phyloP scores from a whole-genome alignment of 2,888 invertebrate genomes.

The Cistogaster globosa region DNA sequence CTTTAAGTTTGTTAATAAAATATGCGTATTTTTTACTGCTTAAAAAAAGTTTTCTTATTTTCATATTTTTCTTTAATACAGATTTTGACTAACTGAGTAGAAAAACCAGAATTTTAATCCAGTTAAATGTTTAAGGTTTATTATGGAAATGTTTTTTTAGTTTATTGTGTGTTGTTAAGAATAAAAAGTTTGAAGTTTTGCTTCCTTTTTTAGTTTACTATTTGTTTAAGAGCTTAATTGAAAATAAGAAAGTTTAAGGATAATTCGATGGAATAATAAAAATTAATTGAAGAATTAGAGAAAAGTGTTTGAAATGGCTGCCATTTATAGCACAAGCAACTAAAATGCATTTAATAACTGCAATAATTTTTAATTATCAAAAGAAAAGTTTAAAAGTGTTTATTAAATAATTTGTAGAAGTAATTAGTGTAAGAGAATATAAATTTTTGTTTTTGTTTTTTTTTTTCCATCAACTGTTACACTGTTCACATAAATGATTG shows the following conservation, averaged over 20 bases:
- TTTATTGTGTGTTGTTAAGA: not conserved
- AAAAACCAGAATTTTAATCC: constrained; percentile 49
- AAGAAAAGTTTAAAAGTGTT: too few species aligned
- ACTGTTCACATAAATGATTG: too few species aligned
- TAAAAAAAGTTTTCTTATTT: constrained; percentile 31
- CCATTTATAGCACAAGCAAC: not conserved
- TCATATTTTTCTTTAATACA: not conserved
- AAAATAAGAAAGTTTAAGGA: constrained; percentile 21
- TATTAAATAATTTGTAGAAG: too few species aligned
- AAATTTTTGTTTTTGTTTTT: too few species aligned
- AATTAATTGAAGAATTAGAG: not conserved
- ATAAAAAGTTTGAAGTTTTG: constrained; percentile 6
- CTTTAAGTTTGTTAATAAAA: constrained; percentile 44
- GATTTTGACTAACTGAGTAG: constrained; percentile 3
- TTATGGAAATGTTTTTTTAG: constrained; percentile 26
- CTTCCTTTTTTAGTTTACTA: not conserved
- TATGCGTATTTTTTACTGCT: constrained; percentile 22
- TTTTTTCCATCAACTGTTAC: too few species aligned
- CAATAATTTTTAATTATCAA: not conserved
- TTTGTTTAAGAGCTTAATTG: constrained; percentile 14
- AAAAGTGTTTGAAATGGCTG: constrained; percentile 3
- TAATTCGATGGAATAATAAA: not conserved
- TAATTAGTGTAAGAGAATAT: too few species aligned
- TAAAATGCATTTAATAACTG: not conserved
- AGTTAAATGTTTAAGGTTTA: constrained; percentile 51